Base-by-base conservation (phyloP, 2,797 vertebrate species). In the Sebastolobus alascanus region DNA sequence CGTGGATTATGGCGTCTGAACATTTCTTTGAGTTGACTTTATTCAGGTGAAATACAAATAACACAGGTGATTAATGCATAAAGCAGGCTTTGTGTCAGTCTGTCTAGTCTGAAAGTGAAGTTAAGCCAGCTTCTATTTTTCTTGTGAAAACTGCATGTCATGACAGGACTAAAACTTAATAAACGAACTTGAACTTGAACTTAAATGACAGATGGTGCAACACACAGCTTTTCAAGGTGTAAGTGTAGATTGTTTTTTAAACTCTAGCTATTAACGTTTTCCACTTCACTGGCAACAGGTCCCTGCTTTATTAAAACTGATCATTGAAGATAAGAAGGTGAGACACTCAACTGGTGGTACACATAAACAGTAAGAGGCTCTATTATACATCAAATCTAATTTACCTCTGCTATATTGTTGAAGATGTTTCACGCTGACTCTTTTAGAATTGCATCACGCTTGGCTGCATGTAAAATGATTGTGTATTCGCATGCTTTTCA, bases 221-320 rank as follows among this genome's bases (percentile, higher is more conserved):
- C 55, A 35, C 43, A 33, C 35, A 65, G 40, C 58, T 60, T 46
- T 33, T 78, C 12, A 10, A 37, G 35, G 25, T 63, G 8, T 33
- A 14, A 46, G 65, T 68, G 52, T 69, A 27, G 40, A 22, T 74
- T 83, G 18, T 12, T 22, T 58, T 27, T 46, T 37, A 37, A 67
- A 72, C 14, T 56, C 6, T 5, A 31, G 27, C 31, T 40, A 43
- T 77, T 68, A 27, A 43, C 5, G 33, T 76, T 72, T 85, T 76
- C 67, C 37, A 67, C 52, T 79, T 87, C 68, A 46, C 35, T 63
- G 67, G 31, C 27, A 71, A 58, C 63, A 78, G 20, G 63, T 68
- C 4, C 18, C 33, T 61, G 29, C 27, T 84, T 87, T 82, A 87
- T 71, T 75, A 58, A 71, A 90, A 84, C 5, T 27, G 59, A 72